A percentile compares a stretch with the other conserved stretches of the same genome.
phyloP scores from a whole-genome alignment of 2,113 vertebrate species.

The Stigmatopora argus region DNA sequence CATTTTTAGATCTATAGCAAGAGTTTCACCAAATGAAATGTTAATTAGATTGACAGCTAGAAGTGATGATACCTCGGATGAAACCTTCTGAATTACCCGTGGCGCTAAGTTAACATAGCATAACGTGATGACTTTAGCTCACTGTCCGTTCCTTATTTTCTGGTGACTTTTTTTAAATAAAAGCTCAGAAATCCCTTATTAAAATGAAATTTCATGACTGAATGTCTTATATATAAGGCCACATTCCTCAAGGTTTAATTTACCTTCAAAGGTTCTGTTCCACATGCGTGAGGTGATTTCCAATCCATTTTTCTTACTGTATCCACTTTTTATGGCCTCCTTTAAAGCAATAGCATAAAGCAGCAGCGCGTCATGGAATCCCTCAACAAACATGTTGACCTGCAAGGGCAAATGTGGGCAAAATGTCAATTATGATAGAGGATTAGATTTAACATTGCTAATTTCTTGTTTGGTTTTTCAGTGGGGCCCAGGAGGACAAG shows the following conservation, averaged over 20 bases:
- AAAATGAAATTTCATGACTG: no score
- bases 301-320: slow-evolving; percentile 83
- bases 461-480: neutral
- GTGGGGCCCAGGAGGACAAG: neutral
- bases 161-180: no score
- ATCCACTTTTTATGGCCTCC: slow-evolving; percentile 83
- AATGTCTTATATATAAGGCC: no score
- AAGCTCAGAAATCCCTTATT: no score
- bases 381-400: slow-evolving; percentile 98
- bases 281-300: slow-evolving; percentile 86
- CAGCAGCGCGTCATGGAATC: slow-evolving; percentile 92
- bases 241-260: neutral
- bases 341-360: slow-evolving; percentile 88
- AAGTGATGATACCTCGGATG: no score
- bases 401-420: slow-evolving; percentile 40
- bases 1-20: no score
- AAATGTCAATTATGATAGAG: neutral
- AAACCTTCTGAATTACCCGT: no score
- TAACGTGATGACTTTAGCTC: no score
- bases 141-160: no score
- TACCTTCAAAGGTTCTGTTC: slow-evolving; percentile 96
- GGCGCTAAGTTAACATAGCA: no score
- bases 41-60: no score
- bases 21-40: no score
- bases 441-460: neutral